phyloP scores from a whole-genome alignment of 2,888 invertebrate species.

The Tupiocoris notatus region DNA sequence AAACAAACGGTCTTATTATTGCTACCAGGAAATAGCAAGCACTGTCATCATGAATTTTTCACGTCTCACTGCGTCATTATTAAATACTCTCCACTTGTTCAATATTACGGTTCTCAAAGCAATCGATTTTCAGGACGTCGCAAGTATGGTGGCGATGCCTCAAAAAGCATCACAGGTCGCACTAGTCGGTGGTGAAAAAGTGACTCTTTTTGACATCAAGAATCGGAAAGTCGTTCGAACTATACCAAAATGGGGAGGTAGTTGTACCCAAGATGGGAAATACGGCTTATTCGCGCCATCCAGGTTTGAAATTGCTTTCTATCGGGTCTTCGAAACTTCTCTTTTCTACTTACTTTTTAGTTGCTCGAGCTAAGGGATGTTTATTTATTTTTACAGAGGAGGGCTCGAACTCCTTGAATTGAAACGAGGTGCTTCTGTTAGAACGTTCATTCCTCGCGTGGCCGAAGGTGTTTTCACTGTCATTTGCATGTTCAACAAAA shows the following conservation, averaged over 20 bases:
- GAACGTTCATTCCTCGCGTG: conserved; percentile 87
- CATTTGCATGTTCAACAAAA: conserved; percentile 89
- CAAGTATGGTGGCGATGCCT: conserved; percentile 74
- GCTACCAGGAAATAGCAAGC: no score
- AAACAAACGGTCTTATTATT: no score
- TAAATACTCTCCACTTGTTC: no score
- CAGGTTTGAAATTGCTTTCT: no score
- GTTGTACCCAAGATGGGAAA: conserved; percentile 81
- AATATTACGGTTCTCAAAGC: no score
- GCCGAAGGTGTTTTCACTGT: conserved; percentile 98
- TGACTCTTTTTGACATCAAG: conserved; percentile 84
- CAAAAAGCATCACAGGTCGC: conserved; percentile 83
- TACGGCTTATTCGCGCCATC: conserved; percentile 89
- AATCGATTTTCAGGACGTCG: conserved; percentile 63
- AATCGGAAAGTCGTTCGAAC: conserved; percentile 83
- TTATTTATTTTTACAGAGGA: conserved; percentile 61
- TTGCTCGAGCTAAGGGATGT: no score
- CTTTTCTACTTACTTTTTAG: background rate
- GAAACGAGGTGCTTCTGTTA: conserved; percentile 82
- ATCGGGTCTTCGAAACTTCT: background rate
- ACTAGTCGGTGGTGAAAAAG: conserved; percentile 85
- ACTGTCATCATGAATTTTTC: no score
- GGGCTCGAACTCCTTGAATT: conserved; percentile 90
- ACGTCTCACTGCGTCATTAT: no score
- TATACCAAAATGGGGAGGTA: conserved; percentile 89